Conservation (phyloP, 2,113 vertebrate species). For the Oryzias celebensis region DNA sequence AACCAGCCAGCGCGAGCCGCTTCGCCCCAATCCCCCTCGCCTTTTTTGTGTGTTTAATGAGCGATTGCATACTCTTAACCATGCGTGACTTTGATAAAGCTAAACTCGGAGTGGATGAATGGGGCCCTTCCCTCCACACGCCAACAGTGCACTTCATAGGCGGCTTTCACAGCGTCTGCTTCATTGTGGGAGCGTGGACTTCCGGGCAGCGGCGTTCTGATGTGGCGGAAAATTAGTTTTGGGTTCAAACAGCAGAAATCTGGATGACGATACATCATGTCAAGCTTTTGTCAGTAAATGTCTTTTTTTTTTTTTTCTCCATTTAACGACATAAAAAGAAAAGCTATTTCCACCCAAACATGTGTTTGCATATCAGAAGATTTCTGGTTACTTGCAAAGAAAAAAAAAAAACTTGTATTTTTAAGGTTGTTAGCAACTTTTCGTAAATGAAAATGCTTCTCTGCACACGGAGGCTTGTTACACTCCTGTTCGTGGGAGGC, state of each 20-base stretch:
- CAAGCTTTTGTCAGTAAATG: slow-evolving; percentile 25
- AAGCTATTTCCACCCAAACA: slow-evolving; percentile 12
- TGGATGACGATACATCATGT: slow-evolving; percentile 37
- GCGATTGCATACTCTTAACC: slow-evolving; percentile 49
- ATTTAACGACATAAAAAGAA: not conserved
- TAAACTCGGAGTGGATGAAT: slow-evolving; percentile 48
- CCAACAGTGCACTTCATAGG: slow-evolving; percentile 35
- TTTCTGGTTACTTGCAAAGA: slow-evolving; percentile 5
- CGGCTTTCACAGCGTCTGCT: slow-evolving; percentile 32
- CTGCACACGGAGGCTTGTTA: slow-evolving; percentile 17
- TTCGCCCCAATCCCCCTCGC: slow-evolving; percentile 19
- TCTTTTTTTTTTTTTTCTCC: slow-evolving; percentile 31
- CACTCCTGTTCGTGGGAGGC: slow-evolving; percentile 43
- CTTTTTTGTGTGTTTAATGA: slow-evolving; percentile 57
- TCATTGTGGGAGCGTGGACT: slow-evolving; percentile 6
- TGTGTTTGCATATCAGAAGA: slow-evolving; percentile 19
- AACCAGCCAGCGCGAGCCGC: slow-evolving; percentile 10
- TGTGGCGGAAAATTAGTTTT: slow-evolving; percentile 43
- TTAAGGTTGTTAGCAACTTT: slow-evolving; percentile 34
- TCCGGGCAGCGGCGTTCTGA: slow-evolving; percentile 39
- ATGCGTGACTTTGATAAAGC: slow-evolving; percentile 62
- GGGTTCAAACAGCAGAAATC: slow-evolving; percentile 31
- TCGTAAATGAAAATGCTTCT: slow-evolving; percentile 38
- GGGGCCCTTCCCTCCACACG: slow-evolving; percentile 14
- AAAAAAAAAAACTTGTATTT: slow-evolving; percentile 8